A percentile compares a stretch with the other conserved stretches of the same genome.
phyloP scores from a whole-genome alignment of 2,888 invertebrate species.

The Bembecia ichneumoniformis region DNA sequence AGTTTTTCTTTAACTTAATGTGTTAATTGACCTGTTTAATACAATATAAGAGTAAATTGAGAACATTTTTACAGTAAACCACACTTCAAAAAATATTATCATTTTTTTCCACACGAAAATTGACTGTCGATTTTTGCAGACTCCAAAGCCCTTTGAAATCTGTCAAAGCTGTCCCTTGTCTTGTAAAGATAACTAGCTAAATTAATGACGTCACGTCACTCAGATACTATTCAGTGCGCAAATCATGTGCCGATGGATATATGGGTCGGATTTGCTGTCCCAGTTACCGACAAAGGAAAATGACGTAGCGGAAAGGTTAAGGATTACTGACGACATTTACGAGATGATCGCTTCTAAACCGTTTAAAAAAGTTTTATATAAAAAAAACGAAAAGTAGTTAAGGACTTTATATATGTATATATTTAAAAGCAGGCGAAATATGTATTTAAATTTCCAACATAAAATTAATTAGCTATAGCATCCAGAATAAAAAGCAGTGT shows the following conservation, averaged over 20 bases:
- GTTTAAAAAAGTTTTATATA: no score
- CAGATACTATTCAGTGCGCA: constrained; percentile 35
- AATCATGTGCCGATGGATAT: constrained; percentile 23
- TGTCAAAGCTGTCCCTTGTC: constrained; percentile 25
- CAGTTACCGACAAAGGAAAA: constrained; percentile 20
- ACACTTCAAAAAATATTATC: background rate
- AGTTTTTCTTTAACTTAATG: no score
- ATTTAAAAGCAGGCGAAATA: no score
- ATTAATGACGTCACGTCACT: constrained; percentile 45
- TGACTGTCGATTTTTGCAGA: background rate
- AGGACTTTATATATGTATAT: no score
- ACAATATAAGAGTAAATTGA: no score
- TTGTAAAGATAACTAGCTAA: constrained; percentile 24
- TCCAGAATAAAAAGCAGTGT: no score
- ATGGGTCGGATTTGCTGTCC: constrained; percentile 24
- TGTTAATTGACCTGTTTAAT: no score
- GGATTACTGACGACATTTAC: background rate
- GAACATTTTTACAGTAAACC: no score
- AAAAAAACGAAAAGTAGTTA: no score
- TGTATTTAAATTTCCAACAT: no score
- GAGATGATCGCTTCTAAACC: no score
- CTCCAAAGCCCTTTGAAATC: constrained; percentile 17
- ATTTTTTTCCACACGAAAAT: background rate
- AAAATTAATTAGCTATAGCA: no score
- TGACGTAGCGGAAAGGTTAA: constrained; percentile 13